Evolutionary conservation across 2,113 vertebrate species (phyloP).

Genomic region (Catagonus wagneri): DNA sequence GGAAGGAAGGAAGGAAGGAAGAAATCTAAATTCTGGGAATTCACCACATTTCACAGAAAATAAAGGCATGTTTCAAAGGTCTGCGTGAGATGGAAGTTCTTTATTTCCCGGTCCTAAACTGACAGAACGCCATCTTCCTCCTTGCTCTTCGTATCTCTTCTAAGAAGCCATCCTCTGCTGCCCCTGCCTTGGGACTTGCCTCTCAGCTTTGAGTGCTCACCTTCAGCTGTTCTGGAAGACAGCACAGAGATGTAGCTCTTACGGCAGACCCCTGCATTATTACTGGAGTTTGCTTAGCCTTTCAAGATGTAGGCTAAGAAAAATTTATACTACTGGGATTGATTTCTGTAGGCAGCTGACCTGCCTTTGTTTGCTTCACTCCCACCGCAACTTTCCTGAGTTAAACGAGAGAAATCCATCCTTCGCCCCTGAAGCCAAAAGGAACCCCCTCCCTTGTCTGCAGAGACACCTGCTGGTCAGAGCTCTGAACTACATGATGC

Average conservation of each 20-base stretch:
- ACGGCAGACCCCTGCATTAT: background rate
- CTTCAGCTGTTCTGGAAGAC: background rate
- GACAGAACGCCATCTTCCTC: background rate
- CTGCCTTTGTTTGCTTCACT: constrained; percentile 29
- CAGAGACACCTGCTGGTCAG: constrained; percentile 76
- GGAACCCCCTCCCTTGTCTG: constrained; percentile 63
- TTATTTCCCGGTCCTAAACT: background rate
- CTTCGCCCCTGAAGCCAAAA: background rate
- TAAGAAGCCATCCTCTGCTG: background rate
- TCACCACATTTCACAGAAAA: constrained; percentile 37
- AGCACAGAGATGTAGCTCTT: background rate
- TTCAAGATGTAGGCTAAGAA: background rate
- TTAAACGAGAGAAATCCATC: constrained; percentile 19
- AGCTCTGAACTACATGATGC: background rate
- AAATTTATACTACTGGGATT: background rate
- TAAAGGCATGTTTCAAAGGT: background rate
- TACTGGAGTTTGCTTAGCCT: background rate
- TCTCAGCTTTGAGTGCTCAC: background rate
- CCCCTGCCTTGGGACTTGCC: background rate
- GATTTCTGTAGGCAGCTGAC: constrained; percentile 35
- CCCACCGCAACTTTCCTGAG: background rate
- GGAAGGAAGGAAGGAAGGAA: background rate
- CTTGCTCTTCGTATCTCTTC: background rate
- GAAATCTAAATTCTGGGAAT: constrained; percentile 27
- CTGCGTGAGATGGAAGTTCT: background rate